A percentile compares a stretch with the other conserved stretches of the same genome.
These are phyloP conservation scores for Diabrotica undecimpunctata DNA, from an alignment of 1,140 invertebrate species.

Conservation along the genomic window DNA sequence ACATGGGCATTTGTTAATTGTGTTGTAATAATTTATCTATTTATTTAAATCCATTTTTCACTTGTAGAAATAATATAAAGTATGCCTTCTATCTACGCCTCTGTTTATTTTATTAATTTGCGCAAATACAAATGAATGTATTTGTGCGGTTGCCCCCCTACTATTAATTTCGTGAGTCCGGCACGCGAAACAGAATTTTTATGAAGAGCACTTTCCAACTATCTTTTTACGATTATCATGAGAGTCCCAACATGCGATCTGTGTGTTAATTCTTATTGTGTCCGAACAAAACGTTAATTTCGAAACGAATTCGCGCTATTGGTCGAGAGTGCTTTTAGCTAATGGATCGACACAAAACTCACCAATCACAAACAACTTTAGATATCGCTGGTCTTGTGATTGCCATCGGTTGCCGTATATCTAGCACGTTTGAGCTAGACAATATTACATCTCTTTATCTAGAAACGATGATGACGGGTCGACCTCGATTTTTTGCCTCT, in stretches of 20 bases:
- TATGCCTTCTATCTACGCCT: no score
- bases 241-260: constrained; percentile 20
- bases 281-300: constrained; percentile 14
- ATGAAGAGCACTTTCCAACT: constrained; percentile 32
- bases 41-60: no score
- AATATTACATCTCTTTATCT: constrained; percentile 17
- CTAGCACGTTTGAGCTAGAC: neutral
- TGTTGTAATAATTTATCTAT: no score
- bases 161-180: constrained; percentile 26
- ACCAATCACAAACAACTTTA: constrained; percentile 18
- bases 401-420: constrained; percentile 2
- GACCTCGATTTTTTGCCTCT: neutral
- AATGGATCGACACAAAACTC: constrained; percentile 16
- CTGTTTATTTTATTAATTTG: no score
- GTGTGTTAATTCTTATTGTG: constrained; percentile 14
- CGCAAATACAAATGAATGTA: no score
- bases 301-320: constrained; percentile 5
- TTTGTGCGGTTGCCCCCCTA: neutral
- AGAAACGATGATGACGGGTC: constrained; percentile 1
- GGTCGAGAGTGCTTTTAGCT: constrained; percentile 15
- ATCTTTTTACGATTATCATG: constrained; percentile 31
- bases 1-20: no score
- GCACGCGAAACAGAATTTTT: constrained; percentile 29
- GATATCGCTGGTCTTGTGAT: neutral
- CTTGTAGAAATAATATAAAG: no score